Base-by-base conservation (phyloP, 2,113 vertebrate species). In the Micromys minutus region DNA sequence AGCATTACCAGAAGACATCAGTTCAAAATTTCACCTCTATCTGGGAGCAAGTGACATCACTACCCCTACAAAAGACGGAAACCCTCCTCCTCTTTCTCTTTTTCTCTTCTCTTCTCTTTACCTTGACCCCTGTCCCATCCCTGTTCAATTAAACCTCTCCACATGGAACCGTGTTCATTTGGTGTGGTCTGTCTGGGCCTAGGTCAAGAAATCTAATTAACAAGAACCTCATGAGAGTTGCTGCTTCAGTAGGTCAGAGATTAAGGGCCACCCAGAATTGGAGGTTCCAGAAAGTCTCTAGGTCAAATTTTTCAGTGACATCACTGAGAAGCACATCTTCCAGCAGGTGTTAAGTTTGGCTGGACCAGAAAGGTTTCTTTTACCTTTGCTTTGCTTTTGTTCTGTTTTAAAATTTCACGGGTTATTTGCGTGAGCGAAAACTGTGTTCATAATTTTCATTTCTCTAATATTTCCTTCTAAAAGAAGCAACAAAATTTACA, bases 181-280 rank as follows among this genome's bases (percentile, higher is more conserved):
- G n/a, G n/a, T n/a, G n/a, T n/a, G n/a, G n/a, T n/a, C n/a, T n/a
- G n/a, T n/a, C n/a, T n/a, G n/a, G n/a, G n/a, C n/a, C n/a, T n/a
- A n/a, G n/a, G n/a, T n/a, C n/a, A n/a, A n/a, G n/a, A n/a, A n/a
- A n/a, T n/a, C n/a, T n/a, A n/a, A n/a, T n/a, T n/a, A n/a, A n/a
- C n/a, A n/a, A 47, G 8, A 19, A 7, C 12, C 12, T 79, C 47
- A 3, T 5, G 12, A 45, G 13, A n/a, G 26, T 89, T 91, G n/a
- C 34, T 89, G 52, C 21, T 91, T 61, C 7, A 0, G 22, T 47
- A 36, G 47, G 16, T 63, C 34, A 52, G 11, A 39, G 42, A 16
- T 11, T 2, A 57, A 79, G 52, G 4, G 34, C 0, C 10, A 11
- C n/a, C 0, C 5, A 16, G 16, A 72, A 47, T 63, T 5, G 59